Conservation (phyloP, 2,888 invertebrate genomes). For the Caenorhabditis zanzibari region DNA sequence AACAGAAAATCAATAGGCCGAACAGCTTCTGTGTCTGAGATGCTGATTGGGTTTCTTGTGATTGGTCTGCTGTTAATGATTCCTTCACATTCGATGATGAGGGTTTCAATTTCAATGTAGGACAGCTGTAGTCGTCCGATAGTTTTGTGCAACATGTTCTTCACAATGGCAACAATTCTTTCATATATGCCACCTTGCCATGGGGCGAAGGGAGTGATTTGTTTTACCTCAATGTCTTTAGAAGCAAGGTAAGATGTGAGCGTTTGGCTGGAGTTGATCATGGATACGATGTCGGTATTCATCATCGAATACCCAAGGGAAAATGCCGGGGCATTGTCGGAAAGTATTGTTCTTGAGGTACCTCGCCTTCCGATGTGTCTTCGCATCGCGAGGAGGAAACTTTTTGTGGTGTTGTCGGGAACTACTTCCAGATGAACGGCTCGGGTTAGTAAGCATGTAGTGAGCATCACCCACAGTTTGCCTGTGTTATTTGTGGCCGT, state of each 20-base stretch:
- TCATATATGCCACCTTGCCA: conserved; percentile 45
- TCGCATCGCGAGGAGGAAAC: not conserved
- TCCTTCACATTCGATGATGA: conserved; percentile 8
- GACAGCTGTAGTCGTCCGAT: not conserved
- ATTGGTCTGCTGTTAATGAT: conserved; percentile 17
- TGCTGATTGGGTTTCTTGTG: conserved; percentile 1
- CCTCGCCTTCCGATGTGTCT: conserved; percentile 15
- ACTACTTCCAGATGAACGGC: conserved; percentile 2
- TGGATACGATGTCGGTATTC: conserved; percentile 8
- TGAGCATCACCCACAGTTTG: conserved; percentile 3
- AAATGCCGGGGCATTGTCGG: conserved; percentile 36
- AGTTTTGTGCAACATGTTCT: not conserved
- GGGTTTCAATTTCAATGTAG: conserved; percentile 12
- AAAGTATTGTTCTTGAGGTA: conserved; percentile 1
- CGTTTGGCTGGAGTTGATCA: conserved; percentile 4
- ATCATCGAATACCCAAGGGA: not conserved
- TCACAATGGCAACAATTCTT: conserved; percentile 24
- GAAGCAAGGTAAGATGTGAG: conserved; percentile 1
- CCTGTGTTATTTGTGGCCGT: not conserved
- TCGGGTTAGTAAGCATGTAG: not conserved
- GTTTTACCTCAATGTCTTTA: conserved; percentile 20
- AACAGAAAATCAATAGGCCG: conserved; percentile 4
- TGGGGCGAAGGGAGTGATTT: conserved; percentile 28
- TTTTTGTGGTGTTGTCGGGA: not conserved
- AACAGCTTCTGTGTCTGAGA: not conserved